Base-by-base conservation (phyloP, 2,113 vertebrate genomes). In the Psittacus erithacus region DNA sequence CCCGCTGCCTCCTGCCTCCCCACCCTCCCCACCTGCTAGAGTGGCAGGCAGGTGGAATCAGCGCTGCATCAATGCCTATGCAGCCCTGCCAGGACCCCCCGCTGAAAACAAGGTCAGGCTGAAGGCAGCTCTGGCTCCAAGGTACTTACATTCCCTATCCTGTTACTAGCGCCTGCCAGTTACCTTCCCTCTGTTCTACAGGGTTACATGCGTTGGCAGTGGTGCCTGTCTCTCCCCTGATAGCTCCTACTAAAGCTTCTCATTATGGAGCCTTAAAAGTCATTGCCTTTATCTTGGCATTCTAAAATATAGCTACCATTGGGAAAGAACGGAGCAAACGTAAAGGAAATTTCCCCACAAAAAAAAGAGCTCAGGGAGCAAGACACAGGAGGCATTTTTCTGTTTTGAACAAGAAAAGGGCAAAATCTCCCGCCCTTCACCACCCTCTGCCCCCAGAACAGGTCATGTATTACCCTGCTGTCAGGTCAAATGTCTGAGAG, bases 401-500 rank as follows among this genome's bases (percentile, higher is more conserved):
- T 39, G 44, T 60, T 92, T 59, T 78, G 63, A 85, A 71, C 41
- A 78, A 92, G 55, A 57, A 59, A 75, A 78, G 5, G 86, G 71
- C 14, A 81, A 91, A 86, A 92, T 91, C 86, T 93, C 77, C 47
- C 55, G 35, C 47, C 78, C 60, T 94, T 91, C 67, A 29, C 9
- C 46, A 89, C 71, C 82, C 55, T 90, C 59, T 7, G 5, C 55
- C 65, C 76, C 65, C 2, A 7, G 74, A 95, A 87, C 89, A 93
- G 86, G 82, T 91, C 77, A 52, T 79, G n/a, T 75, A 78, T 88
- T 82, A 94, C 90, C 52, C 52, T 92, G 75, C 93, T 96, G 93
- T 96, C 96, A 95, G 90, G 95, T 60, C 79, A 93, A 91, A 94
- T 55, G 95, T 80, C 80, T 89, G 83, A 91, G 38, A 3, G 1